These are phyloP conservation scores for Drosophila parvula DNA, from an alignment of 1,140 invertebrate species.

Conservation along the genomic window DNA sequence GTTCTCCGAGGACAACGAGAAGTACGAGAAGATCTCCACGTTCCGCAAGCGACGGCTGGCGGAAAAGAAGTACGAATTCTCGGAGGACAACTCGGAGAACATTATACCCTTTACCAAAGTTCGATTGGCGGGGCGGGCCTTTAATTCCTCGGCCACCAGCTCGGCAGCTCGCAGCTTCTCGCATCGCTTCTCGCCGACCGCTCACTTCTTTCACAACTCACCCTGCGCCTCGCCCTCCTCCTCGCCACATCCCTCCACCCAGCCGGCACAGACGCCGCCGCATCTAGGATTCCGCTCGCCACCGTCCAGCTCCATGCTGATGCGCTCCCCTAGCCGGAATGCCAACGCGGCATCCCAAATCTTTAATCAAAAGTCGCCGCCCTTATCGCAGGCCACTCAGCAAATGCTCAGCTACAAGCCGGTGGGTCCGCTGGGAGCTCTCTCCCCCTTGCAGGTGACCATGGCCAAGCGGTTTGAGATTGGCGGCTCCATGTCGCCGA, in stretches of 20 bases:
- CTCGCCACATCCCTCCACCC: slow-evolving; percentile 70
- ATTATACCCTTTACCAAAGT: slow-evolving; percentile 89
- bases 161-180: slow-evolving; percentile 57
- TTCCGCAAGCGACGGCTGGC: slow-evolving; percentile 92
- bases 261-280: slow-evolving; percentile 62
- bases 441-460: slow-evolving; percentile 76
- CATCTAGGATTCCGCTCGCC: slow-evolving; percentile 84
- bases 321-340: slow-evolving; percentile 77
- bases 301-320: slow-evolving; percentile 77
- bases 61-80: slow-evolving; percentile 96
- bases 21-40: slow-evolving; percentile 92
- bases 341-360: slow-evolving; percentile 54
- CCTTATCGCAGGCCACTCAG: slow-evolving; percentile 76
- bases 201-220: slow-evolving; percentile 77
- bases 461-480: slow-evolving; percentile 80
- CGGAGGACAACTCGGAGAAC: slow-evolving; percentile 93
- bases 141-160: slow-evolving; percentile 47
- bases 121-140: slow-evolving; percentile 66
- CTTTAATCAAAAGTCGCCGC: slow-evolving; percentile 78
- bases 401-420: slow-evolving; percentile 82
- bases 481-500: slow-evolving; percentile 77
- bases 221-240: slow-evolving; percentile 81
- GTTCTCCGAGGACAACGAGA: slow-evolving; percentile 92
- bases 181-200: slow-evolving; percentile 62
- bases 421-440: slow-evolving; percentile 69